Percentiles rank a stretch among this genome's conserved stretches.
Conservation (phyloP, 2,113 vertebrate species). For the Coreoperca whiteheadi region DNA sequence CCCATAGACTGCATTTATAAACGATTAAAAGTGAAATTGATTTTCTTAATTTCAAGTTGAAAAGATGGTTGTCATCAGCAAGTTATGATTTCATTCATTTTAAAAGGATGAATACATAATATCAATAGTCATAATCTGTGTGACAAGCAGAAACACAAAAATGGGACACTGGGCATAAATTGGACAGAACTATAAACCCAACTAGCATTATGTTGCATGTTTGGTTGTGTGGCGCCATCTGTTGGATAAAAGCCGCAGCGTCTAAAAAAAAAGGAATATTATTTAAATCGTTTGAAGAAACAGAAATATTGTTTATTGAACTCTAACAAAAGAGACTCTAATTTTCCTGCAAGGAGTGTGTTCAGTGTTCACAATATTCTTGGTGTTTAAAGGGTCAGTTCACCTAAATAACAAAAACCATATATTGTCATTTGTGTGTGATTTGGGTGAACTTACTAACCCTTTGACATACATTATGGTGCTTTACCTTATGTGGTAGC, state of each 20-base stretch:
- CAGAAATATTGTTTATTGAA: too few relatives aligned
- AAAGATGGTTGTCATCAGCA: not conserved
- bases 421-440: too few relatives aligned
- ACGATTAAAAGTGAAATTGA: not conserved
- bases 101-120: not conserved
- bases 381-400: not conserved
- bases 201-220: not conserved
- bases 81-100: not conserved
- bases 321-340: not conserved
- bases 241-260: slow-evolving; percentile 11
- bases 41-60: not conserved
- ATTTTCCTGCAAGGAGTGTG: not conserved
- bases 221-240: slow-evolving; percentile 44
- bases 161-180: not conserved
- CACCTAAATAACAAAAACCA: not conserved
- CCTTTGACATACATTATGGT: too few relatives aligned
- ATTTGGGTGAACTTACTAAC: too few relatives aligned
- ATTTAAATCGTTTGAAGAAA: not conserved
- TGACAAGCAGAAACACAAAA: not conserved
- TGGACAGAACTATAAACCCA: not conserved
- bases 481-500: too few relatives aligned
- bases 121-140: not conserved
- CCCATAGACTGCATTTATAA: not conserved
- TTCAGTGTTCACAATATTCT: not conserved
- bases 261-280: not conserved